Base-by-base conservation (phyloP, 2,113 vertebrate species). In the Cavia aperea region DNA sequence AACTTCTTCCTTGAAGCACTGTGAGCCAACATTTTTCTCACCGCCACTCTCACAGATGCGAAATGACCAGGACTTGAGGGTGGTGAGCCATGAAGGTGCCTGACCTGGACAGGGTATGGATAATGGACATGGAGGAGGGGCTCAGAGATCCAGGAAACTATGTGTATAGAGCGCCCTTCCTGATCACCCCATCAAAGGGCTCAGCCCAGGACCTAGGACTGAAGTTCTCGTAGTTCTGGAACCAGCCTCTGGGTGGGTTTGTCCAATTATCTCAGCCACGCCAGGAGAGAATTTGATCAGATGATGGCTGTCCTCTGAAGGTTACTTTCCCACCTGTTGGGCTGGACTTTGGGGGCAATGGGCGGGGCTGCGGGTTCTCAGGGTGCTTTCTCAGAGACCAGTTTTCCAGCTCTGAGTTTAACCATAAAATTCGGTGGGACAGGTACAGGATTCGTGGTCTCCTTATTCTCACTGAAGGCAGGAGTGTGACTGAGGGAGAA, bases 21-120 rank as follows among this genome's bases (percentile, higher is more conserved):
- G 54, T 75, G 86, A 75, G 15, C 18, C 65, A 73, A 56, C 1
- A 29, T 90, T 86, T 81, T 92, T 87, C 77, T 94, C 63, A 88
- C n/a, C 75, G 5, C 36, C 84, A 36, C 56, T 56, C 56, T 39
- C 43, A 16, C 18, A 86, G 56, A 63, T 58, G 46, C 70, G n/a
- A 94, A 81, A 33, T 60, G 56, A 68, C 43, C 60, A 33, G 24
- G 33, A 56, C 3, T 43, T 39, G 66, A 82, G 56, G 56, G 46
- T 58, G 26, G 33, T 18, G 3, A 46, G 54, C n/a, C 16, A 0
- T 5, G 5, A 2, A 33, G n/a, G 43, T 4, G 54, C 51, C 33
- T 60, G 4, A 0, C 24, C 31, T 43, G 46, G 31, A 11, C 1
- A 2, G 9, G 49, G 21, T 39, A 5, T n/a, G 73, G 62, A 36